Evolutionary conservation across 2,888 invertebrate genomes (phyloP), one percentile per base, ranked within the genome.

Genomic region (Bruchidius siliquastri): DNA sequence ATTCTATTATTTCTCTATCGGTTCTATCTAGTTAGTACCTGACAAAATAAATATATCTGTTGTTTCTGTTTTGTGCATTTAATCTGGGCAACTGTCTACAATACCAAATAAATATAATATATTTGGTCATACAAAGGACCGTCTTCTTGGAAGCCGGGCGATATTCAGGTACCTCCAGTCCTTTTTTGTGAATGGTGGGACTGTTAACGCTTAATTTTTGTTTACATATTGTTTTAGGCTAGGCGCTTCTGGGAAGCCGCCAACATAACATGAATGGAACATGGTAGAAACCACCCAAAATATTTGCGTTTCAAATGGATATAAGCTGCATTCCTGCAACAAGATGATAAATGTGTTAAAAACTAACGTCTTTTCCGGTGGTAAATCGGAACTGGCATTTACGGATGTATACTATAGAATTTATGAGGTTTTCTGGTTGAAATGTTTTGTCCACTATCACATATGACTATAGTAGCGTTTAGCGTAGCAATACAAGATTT

Each of bases 141-240:
- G 71, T 73, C 74, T 77, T 77, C 77, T 74, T 72, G 75, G 77
- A 77, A 77, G 74, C 73, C 69, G 75, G 71, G 77, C 75, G 76
- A 74, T 72, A 76, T 77, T 76, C 77, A 77, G 77, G 77, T 77
- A 77, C 77, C 77, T 72, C 71, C 76, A 77, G 75, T 68, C 73
- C 71, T 22, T 75, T 76, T 73, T 74, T 73, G 74, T 77, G 76
- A 77, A 77, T 77, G 76, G 76, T 72, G 74, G 70, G 75, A 69
- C 75, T 76, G 76, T 76, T 77, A 30, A 74, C 71, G 70, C 74
- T 73, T 75, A 71, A 73, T 72, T 76, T 74, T 74, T 75, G 75
- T 76, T 76, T 76, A 76, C 75, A 76, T 73, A 77, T 77, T 76
- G 76, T 77, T 76, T 77, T 49, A 49, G 49, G 13, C 49, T 13